Conservation (phyloP, 2,113 vertebrate species). For the Mobula birostris region DNA sequence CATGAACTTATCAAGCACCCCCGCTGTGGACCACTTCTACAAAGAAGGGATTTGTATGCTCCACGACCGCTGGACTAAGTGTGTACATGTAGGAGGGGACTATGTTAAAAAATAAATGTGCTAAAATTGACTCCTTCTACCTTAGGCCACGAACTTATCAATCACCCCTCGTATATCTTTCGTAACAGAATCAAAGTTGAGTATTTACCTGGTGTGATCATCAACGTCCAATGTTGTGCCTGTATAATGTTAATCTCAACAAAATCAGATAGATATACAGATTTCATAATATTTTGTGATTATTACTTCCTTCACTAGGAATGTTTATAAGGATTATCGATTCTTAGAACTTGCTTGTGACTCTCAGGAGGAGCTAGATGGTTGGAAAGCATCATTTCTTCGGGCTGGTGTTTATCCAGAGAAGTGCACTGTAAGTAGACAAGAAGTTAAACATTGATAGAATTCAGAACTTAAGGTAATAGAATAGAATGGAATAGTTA, state of each 20-base stretch:
- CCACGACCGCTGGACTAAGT: too few species aligned
- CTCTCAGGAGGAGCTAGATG: constrained; percentile 83
- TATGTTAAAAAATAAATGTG: too few species aligned
- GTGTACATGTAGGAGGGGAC: too few species aligned
- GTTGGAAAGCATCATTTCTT: constrained; percentile 89
- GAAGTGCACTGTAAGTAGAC: constrained; percentile 69
- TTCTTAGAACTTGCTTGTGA: constrained; percentile 82
- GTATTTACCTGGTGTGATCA: not conserved
- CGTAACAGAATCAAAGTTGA: not conserved
- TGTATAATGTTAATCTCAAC: not conserved
- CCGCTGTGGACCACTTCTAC: too few species aligned
- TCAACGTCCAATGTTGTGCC: not conserved
- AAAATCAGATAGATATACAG: not conserved
- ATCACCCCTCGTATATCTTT: not conserved
- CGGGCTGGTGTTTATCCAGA: constrained; percentile 85
- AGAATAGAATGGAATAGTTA: not conserved
- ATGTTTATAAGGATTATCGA: constrained; percentile 92
- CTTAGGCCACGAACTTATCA: too few species aligned
- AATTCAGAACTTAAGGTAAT: not conserved
- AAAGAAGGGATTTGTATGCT: too few species aligned
- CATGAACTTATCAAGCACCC: too few species aligned
- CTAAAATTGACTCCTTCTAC: too few species aligned
- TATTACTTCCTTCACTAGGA: constrained; percentile 61
- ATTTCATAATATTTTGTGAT: constrained; percentile 46
- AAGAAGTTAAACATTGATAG: not conserved